Base-by-base conservation (phyloP, 2,113 vertebrate species). In the Gopherus flavomarginatus region DNA sequence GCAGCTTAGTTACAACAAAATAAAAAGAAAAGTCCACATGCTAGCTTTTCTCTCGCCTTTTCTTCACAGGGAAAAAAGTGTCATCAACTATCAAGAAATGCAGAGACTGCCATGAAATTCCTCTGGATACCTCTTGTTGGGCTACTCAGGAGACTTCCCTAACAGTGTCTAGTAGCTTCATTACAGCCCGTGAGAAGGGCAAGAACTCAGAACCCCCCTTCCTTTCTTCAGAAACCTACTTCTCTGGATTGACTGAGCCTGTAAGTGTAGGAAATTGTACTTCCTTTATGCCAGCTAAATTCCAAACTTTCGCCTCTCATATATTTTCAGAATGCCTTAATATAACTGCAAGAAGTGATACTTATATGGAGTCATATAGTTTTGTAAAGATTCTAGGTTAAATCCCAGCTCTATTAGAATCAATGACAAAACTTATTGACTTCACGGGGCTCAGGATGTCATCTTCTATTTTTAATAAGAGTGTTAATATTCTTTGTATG, bases 231-330 rank as follows among this genome's bases (percentile, higher is more conserved):
- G 92, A 54, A 92, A 3, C 54, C 81, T 62, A 52, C 7, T 85
- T 81, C 5, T 31, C 96, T 77, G 91, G 62, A 52, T 3, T 38
- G 19, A 90, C 93, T 24, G 88, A 96, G 19, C 53, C 65, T 6
- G 98, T 98, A 94, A 97, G 98, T 98, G 87, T 72, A 50, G 24
- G n/a, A 92, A 69, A 52, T 65, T 19, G 9, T 16, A 35, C 27
- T 78, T 44, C 42, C 17, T 5, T 85, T 29, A 8, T 0, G 1
- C 29, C 26, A 19, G 4, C 4, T 2, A 2, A 29, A 29, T 22
- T 86, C 62, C 10, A 85, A 56, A 22, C 21, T 4, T 26, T 78
- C 12, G 22, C 26, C 38, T 77, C 26, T 78, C 42, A 27, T 47
- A 47, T 44, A 14, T 82, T 44, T 44, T 9, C 0, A 2, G 84